These are phyloP conservation scores for Caenorhabditis sp. DNA, from an alignment of 2,888 invertebrate species.

Conservation along the genomic window DNA sequence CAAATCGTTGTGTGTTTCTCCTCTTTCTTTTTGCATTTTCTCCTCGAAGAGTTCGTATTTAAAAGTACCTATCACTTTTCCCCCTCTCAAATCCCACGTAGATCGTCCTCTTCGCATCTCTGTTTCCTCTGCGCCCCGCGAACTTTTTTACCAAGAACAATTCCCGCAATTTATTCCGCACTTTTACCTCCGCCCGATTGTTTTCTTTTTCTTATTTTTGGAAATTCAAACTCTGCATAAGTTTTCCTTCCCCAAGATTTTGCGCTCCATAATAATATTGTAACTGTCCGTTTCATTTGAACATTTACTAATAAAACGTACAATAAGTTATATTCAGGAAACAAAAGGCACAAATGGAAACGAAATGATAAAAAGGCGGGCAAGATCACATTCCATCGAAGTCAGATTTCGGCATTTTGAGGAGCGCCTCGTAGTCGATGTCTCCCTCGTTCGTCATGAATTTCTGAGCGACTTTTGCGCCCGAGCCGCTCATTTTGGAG, in stretches of 20 bases:
- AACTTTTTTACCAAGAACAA: neutral
- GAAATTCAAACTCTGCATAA: too few relatives aligned
- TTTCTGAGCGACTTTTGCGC: constrained; percentile 60
- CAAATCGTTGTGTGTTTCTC: neutral
- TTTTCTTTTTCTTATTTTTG: too few relatives aligned
- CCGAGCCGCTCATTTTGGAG: constrained; percentile 63
- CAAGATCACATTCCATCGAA: constrained; percentile 38
- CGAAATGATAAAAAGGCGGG: neutral
- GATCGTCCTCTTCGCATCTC: neutral
- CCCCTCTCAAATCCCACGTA: too few relatives aligned
- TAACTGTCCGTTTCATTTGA: too few relatives aligned
- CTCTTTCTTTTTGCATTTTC: too few relatives aligned
- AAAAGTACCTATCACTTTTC: constrained; percentile 33
- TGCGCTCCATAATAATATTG: too few relatives aligned
- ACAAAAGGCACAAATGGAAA: neutral
- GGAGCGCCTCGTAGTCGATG: constrained; percentile 78
- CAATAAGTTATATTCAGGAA: too few relatives aligned
- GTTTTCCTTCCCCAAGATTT: too few relatives aligned
- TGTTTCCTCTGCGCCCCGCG: neutral
- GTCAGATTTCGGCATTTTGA: constrained; percentile 72
- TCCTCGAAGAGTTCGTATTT: too few relatives aligned
- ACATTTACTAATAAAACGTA: too few relatives aligned
- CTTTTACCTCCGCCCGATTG: too few relatives aligned
- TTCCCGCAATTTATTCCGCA: too few relatives aligned
- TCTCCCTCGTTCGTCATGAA: constrained; percentile 74